Evolutionary conservation across 2,113 vertebrate species (phyloP).

Genomic region (Eleginops maclovinus): DNA sequence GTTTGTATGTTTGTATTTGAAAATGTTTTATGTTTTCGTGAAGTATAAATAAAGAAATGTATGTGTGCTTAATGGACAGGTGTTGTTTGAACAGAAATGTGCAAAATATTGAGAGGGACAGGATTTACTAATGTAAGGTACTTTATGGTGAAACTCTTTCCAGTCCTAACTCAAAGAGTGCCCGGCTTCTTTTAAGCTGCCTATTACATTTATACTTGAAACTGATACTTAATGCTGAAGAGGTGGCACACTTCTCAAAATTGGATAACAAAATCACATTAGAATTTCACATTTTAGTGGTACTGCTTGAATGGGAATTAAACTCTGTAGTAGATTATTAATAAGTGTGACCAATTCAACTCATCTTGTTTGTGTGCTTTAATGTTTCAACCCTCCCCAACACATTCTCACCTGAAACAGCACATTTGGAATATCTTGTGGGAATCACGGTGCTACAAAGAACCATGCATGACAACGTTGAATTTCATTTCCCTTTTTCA

Average conservation of each 20-base stretch:
- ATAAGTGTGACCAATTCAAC: constrained; percentile 45
- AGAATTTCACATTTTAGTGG: constrained; percentile 1
- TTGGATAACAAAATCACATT: constrained; percentile 10
- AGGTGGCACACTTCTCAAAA: constrained; percentile 1
- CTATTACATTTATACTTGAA: constrained; percentile 36
- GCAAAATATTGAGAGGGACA: no score
- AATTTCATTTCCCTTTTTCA: constrained; percentile 77
- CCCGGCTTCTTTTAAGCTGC: constrained; percentile 46
- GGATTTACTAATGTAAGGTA: no score
- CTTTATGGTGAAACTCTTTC: no score
- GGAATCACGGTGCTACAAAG: constrained; percentile 54
- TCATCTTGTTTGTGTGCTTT: constrained; percentile 12
- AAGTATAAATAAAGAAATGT: neutral
- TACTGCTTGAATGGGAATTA: constrained; percentile 29
- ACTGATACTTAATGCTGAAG: neutral
- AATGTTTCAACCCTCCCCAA: constrained; percentile 26
- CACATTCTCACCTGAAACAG: constrained; percentile 62
- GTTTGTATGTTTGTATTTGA: no score
- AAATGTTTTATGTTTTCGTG: neutral
- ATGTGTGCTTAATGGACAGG: neutral
- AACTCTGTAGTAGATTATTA: constrained; percentile 37
- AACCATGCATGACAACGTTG: constrained; percentile 66
- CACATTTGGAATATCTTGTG: constrained; percentile 55
- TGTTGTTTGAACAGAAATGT: no score
- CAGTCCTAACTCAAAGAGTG: constrained; percentile 61